Conservation (phyloP, 2,797 vertebrate species). For the Enteromius viviparus region DNA sequence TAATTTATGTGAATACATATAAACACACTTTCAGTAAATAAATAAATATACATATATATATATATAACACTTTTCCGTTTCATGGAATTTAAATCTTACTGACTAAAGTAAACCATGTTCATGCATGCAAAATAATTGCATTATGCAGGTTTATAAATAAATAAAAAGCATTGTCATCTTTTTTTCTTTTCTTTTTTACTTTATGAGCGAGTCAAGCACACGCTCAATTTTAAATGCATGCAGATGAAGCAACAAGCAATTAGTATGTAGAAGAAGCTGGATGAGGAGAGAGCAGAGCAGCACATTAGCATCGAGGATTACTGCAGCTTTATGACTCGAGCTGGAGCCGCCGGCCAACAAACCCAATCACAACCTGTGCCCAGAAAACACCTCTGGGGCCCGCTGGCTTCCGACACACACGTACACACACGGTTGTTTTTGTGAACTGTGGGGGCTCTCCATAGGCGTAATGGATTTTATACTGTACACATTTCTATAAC, state of each 20-base stretch:
- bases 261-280: conserved; percentile 26
- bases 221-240: background rate
- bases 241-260: conserved; percentile 18
- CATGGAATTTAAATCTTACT: background rate
- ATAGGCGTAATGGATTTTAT: too few species aligned
- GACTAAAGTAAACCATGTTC: background rate
- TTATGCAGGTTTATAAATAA: background rate
- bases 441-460: too few species aligned
- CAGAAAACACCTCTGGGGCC: conserved; percentile 50
- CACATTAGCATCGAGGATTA: conserved; percentile 59
- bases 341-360: conserved; percentile 46
- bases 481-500: too few species aligned
- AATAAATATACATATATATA: too few species aligned
- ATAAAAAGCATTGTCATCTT: background rate
- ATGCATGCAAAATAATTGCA: background rate
- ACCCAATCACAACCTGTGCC: conserved; percentile 50
- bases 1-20: background rate
- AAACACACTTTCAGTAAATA: background rate
- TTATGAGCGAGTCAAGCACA: background rate
- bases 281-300: conserved; percentile 1
- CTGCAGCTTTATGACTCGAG: conserved; percentile 52
- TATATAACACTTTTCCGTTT: too few species aligned
- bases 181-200: background rate
- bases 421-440: background rate
- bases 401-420: conserved; percentile 8